Conservation (phyloP, 2,113 vertebrate species). For the Myotis davidii region DNA sequence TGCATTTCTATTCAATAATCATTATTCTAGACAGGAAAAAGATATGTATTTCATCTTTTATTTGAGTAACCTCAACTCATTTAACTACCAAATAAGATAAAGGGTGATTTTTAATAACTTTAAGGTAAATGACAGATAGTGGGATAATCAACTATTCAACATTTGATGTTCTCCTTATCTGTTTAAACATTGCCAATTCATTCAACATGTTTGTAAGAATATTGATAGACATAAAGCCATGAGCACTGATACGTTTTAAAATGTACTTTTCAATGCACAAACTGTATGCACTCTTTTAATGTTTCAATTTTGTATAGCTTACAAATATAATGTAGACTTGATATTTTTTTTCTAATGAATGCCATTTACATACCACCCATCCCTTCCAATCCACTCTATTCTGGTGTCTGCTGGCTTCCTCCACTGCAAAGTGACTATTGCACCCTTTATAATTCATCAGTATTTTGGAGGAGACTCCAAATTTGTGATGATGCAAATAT, state of each 20-base stretch:
- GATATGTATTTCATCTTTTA: not conserved
- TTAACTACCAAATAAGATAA: constrained; percentile 18
- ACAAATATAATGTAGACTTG: not conserved
- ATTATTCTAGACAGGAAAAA: not conserved
- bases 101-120: not conserved
- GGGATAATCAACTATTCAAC: not conserved
- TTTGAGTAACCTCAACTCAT: not conserved
- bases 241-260: not conserved
- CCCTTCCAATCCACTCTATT: not conserved
- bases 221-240: not conserved
- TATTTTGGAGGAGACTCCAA: not conserved
- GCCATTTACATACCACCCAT: not conserved
- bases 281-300: not conserved
- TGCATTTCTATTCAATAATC: not conserved
- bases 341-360: not conserved
- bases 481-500: not conserved
- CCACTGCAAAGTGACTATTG: not conserved
- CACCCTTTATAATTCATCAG: not conserved
- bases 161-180: not conserved
- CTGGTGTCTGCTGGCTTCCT: not conserved
- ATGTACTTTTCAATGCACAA: not conserved
- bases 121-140: not conserved
- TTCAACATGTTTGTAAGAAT: not conserved
- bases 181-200: not conserved
- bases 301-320: not conserved